Base-by-base conservation (phyloP, 2,797 vertebrate species). In the Ibycter americanus region DNA sequence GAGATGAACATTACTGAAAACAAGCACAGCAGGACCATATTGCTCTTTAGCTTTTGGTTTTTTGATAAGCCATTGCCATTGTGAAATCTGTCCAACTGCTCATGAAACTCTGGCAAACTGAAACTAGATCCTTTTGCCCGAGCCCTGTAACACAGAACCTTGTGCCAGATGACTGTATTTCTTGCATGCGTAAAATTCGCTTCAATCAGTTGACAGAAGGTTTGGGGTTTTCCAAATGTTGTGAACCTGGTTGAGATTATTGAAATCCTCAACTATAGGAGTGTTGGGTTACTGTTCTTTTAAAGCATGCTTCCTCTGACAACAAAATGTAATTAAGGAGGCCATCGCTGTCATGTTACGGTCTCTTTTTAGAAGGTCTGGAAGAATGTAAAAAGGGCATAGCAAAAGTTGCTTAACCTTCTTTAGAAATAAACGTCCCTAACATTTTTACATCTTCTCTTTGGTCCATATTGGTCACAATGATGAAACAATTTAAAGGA, bases 401-500 rank as follows among this genome's bases (percentile, higher is more conserved):
- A 85, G 90, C 63, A 80, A 62, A 93, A 95, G 92, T 96, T 97
- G 89, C 81, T 97, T 96, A 97, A 97, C 96, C 94, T 96, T 87
- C 93, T 74, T 74, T 36, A 82, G 93, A 90, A 96, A 90, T 84
- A 95, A 97, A 97, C 0, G 8, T 76, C 82, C 91, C 61, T 70
- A 95, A 96, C 91, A 38, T 72, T 96, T 96, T 97, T 88, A 97
- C 55, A 58, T 96, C 96, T 95, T 90, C 74, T 71, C 92, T 96
- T 97, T 96, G 90, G 97, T 96, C 83, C 73, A 18, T 66, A 76
- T 83, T 89, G 93, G 95, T 84, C 93, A 93, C 97, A 97, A 97
- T 92, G 96, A 94, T 97, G 97, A 97, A 97, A 93, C 90, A 97
- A 97, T 97, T 98, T 97, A 97, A 95, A 97, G 95, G 97, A 97